Evolutionary conservation across 64 coral and sea anemone genomes (phyloP), one percentile per base, ranked within the genome.

Genomic region (Exaiptasia diaphana): DNA sequence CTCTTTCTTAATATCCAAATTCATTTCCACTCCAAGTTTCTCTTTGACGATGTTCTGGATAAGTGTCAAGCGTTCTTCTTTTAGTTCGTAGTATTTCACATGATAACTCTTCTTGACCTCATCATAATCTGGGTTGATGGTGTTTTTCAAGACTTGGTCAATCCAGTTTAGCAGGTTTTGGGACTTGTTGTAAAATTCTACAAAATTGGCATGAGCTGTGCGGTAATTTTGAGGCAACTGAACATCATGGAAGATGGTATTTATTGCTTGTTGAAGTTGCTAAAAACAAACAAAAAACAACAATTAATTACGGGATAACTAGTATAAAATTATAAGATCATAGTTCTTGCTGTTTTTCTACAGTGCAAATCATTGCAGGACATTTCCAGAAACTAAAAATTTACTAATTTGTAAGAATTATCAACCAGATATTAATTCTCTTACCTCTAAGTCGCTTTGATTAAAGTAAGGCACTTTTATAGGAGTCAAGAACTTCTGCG

Each of bases 161-260:
- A 79, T 73, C 94, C 94, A 97, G 42, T 92, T 68, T 38, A 68
- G 79, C 29, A 97, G 73, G 28, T 54, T 55, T 21, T 39, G 78
- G 28, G 56, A 76, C 64, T 92, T 97, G 80, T 87, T 88, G 73
- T 88, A 92, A 25, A 85, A 24, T 36, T 71, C 29, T 17, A 55
- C 55, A 37, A 78, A 88, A 5, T 45, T 4, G 1, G 82, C 14
- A 23, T 88, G 80, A 2, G 94, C 80, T 27, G 54, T 25, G 29
- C 82, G 89, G 49, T 75, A 97, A 2, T 54, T 57, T 17, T 18
- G 23, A 4, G 68, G 83, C 20, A 87, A 24, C 22, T 92, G 91
- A 21, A 97, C 79, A 49, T 97, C 94, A 80, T 92, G 91, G 80
- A 97, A 97, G 38, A 97, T 97, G n/a, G 94, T 88, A 21, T 63